Percentiles rank a stretch among this genome's conserved stretches.
Evolutionary conservation across 2,888 invertebrate species (phyloP).

Genomic region (Deilephila porcellus): DNA sequence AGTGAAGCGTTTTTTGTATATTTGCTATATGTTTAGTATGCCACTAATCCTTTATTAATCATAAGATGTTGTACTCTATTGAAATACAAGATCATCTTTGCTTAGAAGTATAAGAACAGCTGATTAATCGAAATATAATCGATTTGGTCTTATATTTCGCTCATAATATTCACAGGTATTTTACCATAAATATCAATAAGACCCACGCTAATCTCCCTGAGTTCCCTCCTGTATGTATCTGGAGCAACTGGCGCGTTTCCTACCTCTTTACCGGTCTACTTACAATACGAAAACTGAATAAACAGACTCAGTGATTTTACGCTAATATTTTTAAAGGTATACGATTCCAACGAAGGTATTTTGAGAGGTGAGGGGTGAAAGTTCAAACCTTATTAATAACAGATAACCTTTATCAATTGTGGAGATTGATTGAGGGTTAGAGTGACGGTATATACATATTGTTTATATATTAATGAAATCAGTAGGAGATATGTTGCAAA

Average conservation of each 20-base stretch:
- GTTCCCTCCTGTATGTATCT: background rate
- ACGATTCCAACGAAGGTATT: background rate
- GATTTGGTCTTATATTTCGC: too few relatives aligned
- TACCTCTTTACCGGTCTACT: background rate
- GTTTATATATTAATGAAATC: background rate
- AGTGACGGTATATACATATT: background rate
- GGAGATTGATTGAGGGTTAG: background rate
- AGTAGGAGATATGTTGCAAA: too few relatives aligned
- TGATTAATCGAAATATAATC: too few relatives aligned
- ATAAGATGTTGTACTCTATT: too few relatives aligned
- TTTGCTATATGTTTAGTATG: too few relatives aligned
- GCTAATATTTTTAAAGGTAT: background rate
- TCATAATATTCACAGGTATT: background rate
- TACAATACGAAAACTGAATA: background rate
- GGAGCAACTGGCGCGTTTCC: background rate
- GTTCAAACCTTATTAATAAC: slow-evolving; percentile 9
- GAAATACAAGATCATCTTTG: too few relatives aligned
- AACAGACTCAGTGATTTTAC: slow-evolving; percentile 1
- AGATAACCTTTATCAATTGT: slow-evolving; percentile 2
- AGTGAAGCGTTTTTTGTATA: too few relatives aligned
- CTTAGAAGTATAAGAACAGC: background rate
- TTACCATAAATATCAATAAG: background rate
- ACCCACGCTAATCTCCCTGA: background rate
- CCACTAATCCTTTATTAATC: too few relatives aligned
- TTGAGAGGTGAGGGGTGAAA: background rate